Conservation (phyloP, 2,113 vertebrate genomes). For the Alligator sinensis region DNA sequence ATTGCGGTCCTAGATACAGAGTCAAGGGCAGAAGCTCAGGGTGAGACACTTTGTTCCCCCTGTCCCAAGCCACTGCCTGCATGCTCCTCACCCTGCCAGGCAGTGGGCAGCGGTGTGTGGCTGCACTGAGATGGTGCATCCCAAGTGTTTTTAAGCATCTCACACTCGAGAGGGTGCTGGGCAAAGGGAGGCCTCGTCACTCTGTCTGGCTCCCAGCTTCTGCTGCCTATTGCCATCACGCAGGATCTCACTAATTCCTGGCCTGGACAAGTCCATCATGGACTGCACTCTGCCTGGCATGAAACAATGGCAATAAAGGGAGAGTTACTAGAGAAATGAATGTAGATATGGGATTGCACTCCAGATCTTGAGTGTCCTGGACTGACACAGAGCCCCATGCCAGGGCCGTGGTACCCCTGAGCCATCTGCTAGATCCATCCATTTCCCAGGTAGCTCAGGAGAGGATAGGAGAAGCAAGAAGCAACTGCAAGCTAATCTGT, state of each 20-base stretch:
- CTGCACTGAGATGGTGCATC: neutral
- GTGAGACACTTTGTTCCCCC: neutral
- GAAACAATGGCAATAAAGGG: neutral
- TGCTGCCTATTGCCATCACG: neutral
- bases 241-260: neutral
- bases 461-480: neutral
- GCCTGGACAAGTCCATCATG: neutral
- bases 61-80: neutral
- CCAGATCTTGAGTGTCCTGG: neutral
- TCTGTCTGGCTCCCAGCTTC: neutral
- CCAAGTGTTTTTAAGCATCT: neutral
- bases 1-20: too few species aligned
- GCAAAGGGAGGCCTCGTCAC: neutral
- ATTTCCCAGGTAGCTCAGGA: neutral
- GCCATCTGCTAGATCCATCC: neutral
- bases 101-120: neutral
- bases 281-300: neutral
- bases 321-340: neutral
- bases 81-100: neutral
- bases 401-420: neutral
- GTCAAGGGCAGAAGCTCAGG: neutral
- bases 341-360: neutral
- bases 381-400: accelerated
- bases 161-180: neutral
- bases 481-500: conserved; percentile 29